phyloP scores from a whole-genome alignment of 2,797 vertebrate genomes.

The Aphelocoma californica region DNA sequence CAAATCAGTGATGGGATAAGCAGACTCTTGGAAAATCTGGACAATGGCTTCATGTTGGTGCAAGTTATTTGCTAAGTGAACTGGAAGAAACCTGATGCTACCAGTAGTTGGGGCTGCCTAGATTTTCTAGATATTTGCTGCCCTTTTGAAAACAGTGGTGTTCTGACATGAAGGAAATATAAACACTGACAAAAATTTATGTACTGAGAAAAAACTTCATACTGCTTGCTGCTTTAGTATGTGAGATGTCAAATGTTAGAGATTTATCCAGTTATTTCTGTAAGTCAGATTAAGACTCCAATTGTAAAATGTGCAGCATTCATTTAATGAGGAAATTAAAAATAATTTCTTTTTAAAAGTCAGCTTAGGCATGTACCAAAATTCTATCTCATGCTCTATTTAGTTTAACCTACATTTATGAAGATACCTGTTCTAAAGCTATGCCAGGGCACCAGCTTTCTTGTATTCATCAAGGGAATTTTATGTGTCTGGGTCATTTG shows the following conservation, averaged over 20 bases:
- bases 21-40: neutral
- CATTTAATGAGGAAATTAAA: neutral
- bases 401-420: neutral
- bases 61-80: neutral
- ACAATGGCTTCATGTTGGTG: neutral
- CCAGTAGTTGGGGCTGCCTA: neutral
- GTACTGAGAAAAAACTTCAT: neutral
- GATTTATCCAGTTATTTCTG: neutral
- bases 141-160: neutral
- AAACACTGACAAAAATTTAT: neutral
- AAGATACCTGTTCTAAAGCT: neutral
- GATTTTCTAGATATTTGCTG: neutral
- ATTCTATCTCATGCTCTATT: neutral
- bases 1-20: neutral
- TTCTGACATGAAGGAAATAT: neutral
- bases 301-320: neutral
- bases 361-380: neutral
- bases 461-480: neutral
- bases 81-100: neutral
- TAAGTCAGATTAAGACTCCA: neutral
- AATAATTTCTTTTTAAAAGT: neutral
- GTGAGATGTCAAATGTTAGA: neutral
- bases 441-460: neutral
- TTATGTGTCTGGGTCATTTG: neutral
- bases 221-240: neutral